Conservation (phyloP, 1,140 invertebrate species). For the Bactericera cockerelli region DNA sequence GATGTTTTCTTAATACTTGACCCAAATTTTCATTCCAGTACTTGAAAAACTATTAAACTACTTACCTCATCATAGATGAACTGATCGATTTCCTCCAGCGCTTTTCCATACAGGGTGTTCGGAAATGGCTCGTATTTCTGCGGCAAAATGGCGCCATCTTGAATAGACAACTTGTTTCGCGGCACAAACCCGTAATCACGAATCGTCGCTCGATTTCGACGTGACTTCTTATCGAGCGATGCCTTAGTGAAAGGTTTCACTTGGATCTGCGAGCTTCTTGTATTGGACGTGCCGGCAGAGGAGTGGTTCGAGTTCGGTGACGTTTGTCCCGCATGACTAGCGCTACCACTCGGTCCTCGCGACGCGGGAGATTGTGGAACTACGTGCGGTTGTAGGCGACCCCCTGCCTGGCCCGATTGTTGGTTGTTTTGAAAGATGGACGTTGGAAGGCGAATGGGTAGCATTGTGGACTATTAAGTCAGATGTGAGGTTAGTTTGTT, state of each 20-base stretch:
- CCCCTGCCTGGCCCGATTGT: not conserved
- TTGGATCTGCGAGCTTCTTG: not conserved
- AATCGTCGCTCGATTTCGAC: constrained; percentile 1
- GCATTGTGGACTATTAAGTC: too few relatives aligned
- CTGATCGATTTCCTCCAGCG: constrained; percentile 87
- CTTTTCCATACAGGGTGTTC: constrained; percentile 64
- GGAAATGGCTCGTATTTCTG: constrained; percentile 77
- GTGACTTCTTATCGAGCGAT: not conserved
- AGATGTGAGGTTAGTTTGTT: too few relatives aligned
- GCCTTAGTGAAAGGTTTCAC: constrained; percentile 2
- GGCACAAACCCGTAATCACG: constrained; percentile 70
- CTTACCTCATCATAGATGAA: constrained; percentile 86
- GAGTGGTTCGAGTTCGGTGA: not conserved
- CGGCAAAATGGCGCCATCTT: constrained; percentile 67
- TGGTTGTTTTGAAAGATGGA: not conserved
- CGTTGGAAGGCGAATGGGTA: not conserved
- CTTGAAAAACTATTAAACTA: not conserved
- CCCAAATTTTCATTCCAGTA: too few relatives aligned
- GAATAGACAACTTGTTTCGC: constrained; percentile 56
- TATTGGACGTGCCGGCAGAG: not conserved
- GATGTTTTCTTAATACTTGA: too few relatives aligned
- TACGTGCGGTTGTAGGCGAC: not conserved
- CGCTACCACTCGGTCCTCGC: too few relatives aligned
- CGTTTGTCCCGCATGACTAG: too few relatives aligned
- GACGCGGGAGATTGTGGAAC: not conserved